Conservation (phyloP, 2,113 vertebrate genomes). For the Lamprotornis superbus region DNA sequence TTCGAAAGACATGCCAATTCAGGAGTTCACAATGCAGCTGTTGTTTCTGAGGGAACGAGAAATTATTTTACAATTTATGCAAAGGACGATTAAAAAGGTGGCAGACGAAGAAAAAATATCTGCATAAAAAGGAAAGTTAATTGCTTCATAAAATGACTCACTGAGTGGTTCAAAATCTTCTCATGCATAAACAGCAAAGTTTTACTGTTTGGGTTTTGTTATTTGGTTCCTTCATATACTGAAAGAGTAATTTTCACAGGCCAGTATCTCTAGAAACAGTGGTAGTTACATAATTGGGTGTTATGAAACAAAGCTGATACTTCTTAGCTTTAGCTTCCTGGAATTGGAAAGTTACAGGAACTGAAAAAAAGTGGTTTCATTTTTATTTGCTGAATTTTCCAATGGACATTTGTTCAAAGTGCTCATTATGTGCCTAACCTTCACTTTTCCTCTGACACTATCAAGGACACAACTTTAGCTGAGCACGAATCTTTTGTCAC, state of each 20-base stretch:
- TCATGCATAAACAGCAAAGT: constrained; percentile 59
- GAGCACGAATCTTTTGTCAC: neutral
- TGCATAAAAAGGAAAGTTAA: constrained; percentile 60
- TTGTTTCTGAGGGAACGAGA: constrained; percentile 61
- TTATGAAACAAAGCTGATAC: constrained; percentile 15
- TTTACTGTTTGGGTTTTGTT: constrained; percentile 54
- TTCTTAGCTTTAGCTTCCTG: neutral
- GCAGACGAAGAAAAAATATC: constrained; percentile 53
- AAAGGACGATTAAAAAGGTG: constrained; percentile 55
- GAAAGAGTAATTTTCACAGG: neutral
- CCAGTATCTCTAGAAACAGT: constrained; percentile 23
- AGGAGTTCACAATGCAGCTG: constrained; percentile 67
- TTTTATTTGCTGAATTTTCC: neutral
- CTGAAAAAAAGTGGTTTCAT: neutral
- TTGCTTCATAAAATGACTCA: constrained; percentile 63
- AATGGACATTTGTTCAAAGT: neutral
- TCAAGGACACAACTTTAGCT: neutral
- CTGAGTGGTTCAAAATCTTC: constrained; percentile 43
- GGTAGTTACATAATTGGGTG: neutral
- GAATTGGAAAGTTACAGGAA: neutral
- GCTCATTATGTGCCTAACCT: neutral
- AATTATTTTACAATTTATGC: constrained; percentile 66
- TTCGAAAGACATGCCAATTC: constrained; percentile 61
- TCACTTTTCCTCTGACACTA: neutral
- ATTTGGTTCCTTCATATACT: constrained; percentile 14